phyloP scores from a whole-genome alignment of 2,888 invertebrate genomes.

The Plagiodera versicolora region DNA sequence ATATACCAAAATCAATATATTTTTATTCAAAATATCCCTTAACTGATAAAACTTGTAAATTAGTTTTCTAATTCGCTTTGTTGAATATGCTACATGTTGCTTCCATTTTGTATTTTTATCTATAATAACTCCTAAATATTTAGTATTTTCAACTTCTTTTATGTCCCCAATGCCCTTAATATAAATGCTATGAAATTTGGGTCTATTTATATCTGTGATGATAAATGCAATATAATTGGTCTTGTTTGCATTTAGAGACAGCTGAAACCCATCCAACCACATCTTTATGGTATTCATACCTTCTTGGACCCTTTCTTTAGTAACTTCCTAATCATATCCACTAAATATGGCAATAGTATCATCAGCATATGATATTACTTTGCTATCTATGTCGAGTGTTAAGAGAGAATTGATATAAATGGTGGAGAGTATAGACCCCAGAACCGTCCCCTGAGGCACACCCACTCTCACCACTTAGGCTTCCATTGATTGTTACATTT shows the following conservation, averaged over 20 bases:
- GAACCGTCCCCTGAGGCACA: conserved; percentile 4
- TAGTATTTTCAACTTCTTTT: conserved; percentile 10
- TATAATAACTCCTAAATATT: conserved; percentile 9
- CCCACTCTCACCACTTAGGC: conserved; percentile 10
- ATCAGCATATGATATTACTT: conserved; percentile 13
- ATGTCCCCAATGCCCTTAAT: conserved; percentile 1
- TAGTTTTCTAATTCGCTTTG: conserved; percentile 9
- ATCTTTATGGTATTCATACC: conserved; percentile 2
- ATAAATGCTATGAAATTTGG: background rate
- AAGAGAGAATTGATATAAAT: conserved; percentile 3
- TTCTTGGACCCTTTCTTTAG: background rate
- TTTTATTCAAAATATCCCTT: background rate
- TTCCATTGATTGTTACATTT: conserved; percentile 1
- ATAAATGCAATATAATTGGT: background rate
- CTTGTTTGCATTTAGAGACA: background rate
- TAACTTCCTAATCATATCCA: conserved; percentile 6
- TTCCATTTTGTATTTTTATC: conserved; percentile 8
- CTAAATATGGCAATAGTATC: conserved; percentile 10
- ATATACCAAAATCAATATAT: background rate
- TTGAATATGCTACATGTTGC: background rate
- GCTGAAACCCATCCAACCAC: conserved; percentile 1
- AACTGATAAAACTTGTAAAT: conserved; percentile 8
- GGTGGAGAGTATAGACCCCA: background rate
- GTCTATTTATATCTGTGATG: background rate
- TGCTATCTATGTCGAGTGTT: conserved; percentile 2